Base-by-base conservation (phyloP, 2,888 invertebrate species). In the Palloptera scutellata region DNA sequence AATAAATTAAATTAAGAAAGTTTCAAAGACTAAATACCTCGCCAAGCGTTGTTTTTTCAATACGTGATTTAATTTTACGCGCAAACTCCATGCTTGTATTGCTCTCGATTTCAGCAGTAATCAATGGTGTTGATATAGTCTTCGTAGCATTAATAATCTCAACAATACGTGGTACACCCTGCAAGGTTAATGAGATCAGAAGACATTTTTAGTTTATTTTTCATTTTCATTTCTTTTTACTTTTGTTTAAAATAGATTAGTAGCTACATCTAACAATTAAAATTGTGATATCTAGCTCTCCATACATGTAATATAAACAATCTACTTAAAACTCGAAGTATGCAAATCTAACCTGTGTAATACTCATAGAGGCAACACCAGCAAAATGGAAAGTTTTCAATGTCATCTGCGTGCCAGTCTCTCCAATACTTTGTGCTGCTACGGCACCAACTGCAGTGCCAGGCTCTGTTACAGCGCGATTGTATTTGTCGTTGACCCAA, bases 301-400 rank as follows among this genome's bases (percentile, higher is more conserved):
- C n/a, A n/a, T n/a, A n/a, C n/a, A n/a, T n/a, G n/a, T n/a, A n/a
- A n/a, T n/a, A n/a, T n/a, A n/a, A n/a, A n/a, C n/a, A n/a, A n/a
- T n/a, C n/a, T n/a, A n/a, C n/a, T n/a, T n/a, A n/a, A n/a, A n/a
- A n/a, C n/a, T n/a, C n/a, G n/a, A 30, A 30, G 30, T 30, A 30
- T 30, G 6, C 2, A 30, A 30, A 30, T 58, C 64, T 19, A 40
- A 79, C 94, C 78, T 96, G 95, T 0, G 97, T 98, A 77, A 98
- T 97, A 86, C 97, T 99, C 99, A 99, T 99, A 20, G 97, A 97
- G 2, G 99, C 99, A 0, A 99, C 98, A 74, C 99, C 99, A 75
- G 99, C 98, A 88, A 99, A 99, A 86, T 99, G 99, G 86, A 99
- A 99, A 13, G 99, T 99, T 86, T 99, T 99, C 61, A 99, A 85